A percentile compares a stretch with the other conserved stretches of the same genome.
Evolutionary conservation across 2,113 vertebrate species (phyloP).

Genomic region (Piaya cayana): DNA sequence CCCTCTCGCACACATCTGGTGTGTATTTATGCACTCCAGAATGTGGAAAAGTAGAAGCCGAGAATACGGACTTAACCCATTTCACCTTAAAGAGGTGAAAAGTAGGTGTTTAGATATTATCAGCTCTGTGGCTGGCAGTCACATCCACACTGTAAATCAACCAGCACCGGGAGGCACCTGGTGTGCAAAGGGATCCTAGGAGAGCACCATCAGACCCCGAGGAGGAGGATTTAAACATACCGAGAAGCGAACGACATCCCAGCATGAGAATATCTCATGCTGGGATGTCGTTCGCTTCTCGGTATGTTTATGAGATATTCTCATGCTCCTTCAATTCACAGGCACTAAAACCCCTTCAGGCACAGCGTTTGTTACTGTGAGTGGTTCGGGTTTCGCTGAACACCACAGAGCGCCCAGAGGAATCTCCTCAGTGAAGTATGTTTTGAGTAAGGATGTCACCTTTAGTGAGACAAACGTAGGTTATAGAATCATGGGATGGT

Average conservation of each 20-base stretch:
- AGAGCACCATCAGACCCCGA: neutral
- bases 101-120: conserved; percentile 48
- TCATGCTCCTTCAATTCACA: neutral
- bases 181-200: neutral
- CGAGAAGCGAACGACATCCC: neutral
- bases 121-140: conserved; percentile 6
- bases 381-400: neutral
- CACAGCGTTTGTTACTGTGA: neutral
- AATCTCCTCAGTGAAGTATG: neutral
- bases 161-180: neutral
- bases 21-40: neutral
- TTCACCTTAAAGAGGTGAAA: conserved; percentile 54
- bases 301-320: no score
- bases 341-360: neutral
- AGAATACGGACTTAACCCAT: neutral
- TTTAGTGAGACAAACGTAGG: neutral
- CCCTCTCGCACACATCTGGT: neutral
- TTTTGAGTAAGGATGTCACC: neutral
- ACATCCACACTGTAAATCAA: neutral
- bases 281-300: no score
- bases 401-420: neutral
- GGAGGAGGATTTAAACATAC: neutral
- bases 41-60: conserved; percentile 2
- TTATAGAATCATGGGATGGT: neutral
- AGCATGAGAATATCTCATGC: neutral